Base-by-base conservation (phyloP, 2,113 vertebrate genomes). In the Muscicapa adusta region DNA sequence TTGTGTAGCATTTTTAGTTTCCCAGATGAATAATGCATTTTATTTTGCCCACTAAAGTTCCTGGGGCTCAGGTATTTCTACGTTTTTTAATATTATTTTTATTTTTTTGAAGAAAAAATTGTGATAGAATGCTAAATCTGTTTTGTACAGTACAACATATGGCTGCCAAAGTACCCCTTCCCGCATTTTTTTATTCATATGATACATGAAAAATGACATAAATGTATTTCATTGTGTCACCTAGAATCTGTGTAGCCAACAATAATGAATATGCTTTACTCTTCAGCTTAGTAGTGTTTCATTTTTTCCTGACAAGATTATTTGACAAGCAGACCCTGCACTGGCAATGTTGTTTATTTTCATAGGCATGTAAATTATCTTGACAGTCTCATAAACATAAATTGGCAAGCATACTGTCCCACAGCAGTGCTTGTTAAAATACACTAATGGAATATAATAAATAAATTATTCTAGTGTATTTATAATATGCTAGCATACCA, bases 351-450 rank as follows among this genome's bases (percentile, higher is more conserved):
- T 98, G 97, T 98, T 97, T 98, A 98, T 98, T 98, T 98, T 98
- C 97, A 97, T 85, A 95, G 96, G 97, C 97, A 98, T 97, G 98
- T 98, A 98, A 98, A 98, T 98, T 98, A 97, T 97, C 97, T 94
- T 98, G 98, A 98, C 97, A 98, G 97, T 75, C 97, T 98, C 97
- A 98, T 98, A 98, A 98, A 98, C 98, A 98, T 98, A 98, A 98
- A 98, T 98, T 98, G 98, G 97, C 97, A 98, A 94, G 91, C 97
- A 95, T 94, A 96, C 96, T 97, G 91, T 98, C 98, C 97, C 97
- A 97, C 91, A 97, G 97, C 97, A 97, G 91, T 97, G 94, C 97
- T 97, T 97, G 98, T 98, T 98, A 98, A 98, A 98, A 96, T 92
- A 96, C 95, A 96, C 97, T 98, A 98, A 98, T 98, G 96, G 96